These are phyloP conservation scores for Bemisia tabaci DNA, from an alignment of 1,140 invertebrate genomes.

Conservation along the genomic window DNA sequence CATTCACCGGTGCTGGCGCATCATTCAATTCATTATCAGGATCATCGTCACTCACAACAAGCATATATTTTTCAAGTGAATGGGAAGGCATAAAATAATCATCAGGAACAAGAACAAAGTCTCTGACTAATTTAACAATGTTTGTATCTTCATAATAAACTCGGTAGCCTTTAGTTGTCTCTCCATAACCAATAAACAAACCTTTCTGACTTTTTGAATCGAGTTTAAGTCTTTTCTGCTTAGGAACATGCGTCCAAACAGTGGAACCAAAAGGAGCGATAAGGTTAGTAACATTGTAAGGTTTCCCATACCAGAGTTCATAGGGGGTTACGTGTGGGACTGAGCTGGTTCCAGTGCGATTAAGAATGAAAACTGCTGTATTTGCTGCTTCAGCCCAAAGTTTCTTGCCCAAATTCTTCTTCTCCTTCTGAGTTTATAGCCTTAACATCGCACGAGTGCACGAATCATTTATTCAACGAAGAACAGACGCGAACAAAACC, in stretches of 20 bases:
- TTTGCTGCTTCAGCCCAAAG: too few species aligned
- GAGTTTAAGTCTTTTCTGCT: constrained; percentile 24
- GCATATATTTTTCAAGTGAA: too few species aligned
- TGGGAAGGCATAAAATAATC: too few species aligned
- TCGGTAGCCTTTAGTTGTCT: constrained; percentile 23
- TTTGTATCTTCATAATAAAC: constrained; percentile 19
- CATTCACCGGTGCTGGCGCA: too few species aligned
- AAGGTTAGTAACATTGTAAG: constrained; percentile 15
- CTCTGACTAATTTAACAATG: constrained; percentile 20
- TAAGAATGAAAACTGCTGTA: constrained; percentile 29
- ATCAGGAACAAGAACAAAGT: too few species aligned
- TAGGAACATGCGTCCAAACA: constrained; percentile 28
- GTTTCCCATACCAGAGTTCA: constrained; percentile 17
- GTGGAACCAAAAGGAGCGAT: constrained; percentile 27
- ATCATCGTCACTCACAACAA: too few species aligned
- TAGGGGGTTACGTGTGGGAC: constrained; percentile 18
- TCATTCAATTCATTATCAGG: too few species aligned
- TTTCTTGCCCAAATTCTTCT: too few species aligned
- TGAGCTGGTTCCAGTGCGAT: constrained; percentile 24
- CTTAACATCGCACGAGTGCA: too few species aligned
- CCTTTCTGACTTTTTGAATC: constrained; percentile 19
- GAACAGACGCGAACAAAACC: too few species aligned
- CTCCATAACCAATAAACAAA: constrained; percentile 19
- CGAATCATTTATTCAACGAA: too few species aligned
- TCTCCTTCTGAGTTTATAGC: too few species aligned